Evolutionary conservation across 1,140 invertebrate species (phyloP), one percentile per base, ranked within the genome.

Genomic region (Diorhabda carinulata): DNA sequence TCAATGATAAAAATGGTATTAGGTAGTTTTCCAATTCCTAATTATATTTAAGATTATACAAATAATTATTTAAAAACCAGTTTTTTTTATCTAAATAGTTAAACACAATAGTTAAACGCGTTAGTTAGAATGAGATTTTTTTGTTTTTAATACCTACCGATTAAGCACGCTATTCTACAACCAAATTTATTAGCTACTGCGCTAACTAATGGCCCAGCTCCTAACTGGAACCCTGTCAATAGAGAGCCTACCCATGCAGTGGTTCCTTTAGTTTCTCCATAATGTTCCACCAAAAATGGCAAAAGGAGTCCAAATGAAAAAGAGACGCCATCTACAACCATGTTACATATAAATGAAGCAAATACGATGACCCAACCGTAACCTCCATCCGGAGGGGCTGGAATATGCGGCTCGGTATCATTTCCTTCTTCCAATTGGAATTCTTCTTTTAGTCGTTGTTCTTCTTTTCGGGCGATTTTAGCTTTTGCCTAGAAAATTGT

Each of bases 311-410:
- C 94, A 78, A 97, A 97, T 3, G 93, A 95, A 82, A 97, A 96
- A 3, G 93, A 93, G 52, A 96, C 94, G 70, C 97, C 97, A 80
- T 99, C 97, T 10, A 98, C 95, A 70, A 99, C 93, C 84, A 99
- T 91, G 87, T 99, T 98, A 81, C 96, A 97, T 87, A 98, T 90
- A 82, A 99, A 99, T 5, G 94, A 96, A 59, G 94, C 95, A 74
- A 97, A 89, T 45, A 98, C 96, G 70, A 99, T 81, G 60, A 95
- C 91, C 95, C 95, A 97, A 43, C 94, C 95, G 82, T 93, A 96
- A 43, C 92, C 92, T 57, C 92, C 92, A 78, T 94, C 92, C 6
- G 92, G 92, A 9, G 92, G 91, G 62, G 92, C 90, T 10, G 92
- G 92, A 62, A 93, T n/a, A 25, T 25, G 25, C 25, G 25, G 25